These are phyloP conservation scores for Aphodius sticticus DNA, from an alignment of 2,888 invertebrate species.

Conservation along the genomic window DNA sequence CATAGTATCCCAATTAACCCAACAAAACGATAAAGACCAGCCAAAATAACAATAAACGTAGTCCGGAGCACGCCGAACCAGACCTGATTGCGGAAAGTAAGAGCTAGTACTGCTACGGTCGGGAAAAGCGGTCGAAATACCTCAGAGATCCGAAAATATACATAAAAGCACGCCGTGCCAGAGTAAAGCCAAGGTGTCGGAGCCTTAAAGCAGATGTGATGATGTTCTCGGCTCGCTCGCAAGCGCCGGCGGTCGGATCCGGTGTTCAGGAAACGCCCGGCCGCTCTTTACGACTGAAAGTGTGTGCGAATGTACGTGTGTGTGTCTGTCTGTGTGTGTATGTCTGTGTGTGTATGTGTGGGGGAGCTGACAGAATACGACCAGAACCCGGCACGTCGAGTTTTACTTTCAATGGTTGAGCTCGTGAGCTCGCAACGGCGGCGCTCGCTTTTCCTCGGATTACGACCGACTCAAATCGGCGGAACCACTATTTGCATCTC, in stretches of 20 bases:
- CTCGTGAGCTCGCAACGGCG: background rate
- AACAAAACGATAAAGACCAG: background rate
- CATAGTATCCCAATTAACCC: background rate
- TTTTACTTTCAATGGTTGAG: slow-evolving; percentile 22
- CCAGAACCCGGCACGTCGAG: slow-evolving; percentile 13
- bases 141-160: slow-evolving; percentile 23
- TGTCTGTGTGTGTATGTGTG: slow-evolving; percentile 16
- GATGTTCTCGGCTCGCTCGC: slow-evolving; percentile 12
- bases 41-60: slow-evolving; percentile 15
- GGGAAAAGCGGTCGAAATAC: slow-evolving; percentile 15
- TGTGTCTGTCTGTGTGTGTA: background rate
- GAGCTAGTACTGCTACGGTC: slow-evolving; percentile 16
- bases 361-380: slow-evolving; percentile 14
- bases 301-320: slow-evolving; percentile 25
- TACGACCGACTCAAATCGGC: slow-evolving; percentile 53
- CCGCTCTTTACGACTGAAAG: slow-evolving; percentile 27
- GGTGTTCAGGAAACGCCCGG: slow-evolving; percentile 29
- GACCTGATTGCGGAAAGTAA: slow-evolving; percentile 18
- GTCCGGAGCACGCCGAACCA: background rate
- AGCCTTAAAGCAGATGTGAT: slow-evolving; percentile 23
- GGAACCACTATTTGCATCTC: slow-evolving; percentile 56
- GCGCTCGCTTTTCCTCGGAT: slow-evolving; percentile 51
- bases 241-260: slow-evolving; percentile 14
- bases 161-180: slow-evolving; percentile 16
- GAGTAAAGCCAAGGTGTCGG: slow-evolving; percentile 21